Percentiles rank a stretch among this genome's conserved stretches.
These are phyloP conservation scores for Thyatira batis DNA, from an alignment of 2,888 invertebrate species.

Conservation along the genomic window DNA sequence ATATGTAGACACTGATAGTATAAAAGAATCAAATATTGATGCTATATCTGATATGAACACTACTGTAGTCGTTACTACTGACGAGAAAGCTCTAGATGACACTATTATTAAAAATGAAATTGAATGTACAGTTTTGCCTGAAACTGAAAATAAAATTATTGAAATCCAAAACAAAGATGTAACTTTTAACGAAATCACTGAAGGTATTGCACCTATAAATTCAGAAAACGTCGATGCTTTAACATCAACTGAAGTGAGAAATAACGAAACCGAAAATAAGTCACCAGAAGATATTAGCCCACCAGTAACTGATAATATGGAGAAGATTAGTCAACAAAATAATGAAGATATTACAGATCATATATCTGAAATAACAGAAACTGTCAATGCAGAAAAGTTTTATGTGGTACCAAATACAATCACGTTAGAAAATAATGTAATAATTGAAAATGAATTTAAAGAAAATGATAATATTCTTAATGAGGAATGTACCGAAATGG, in stretches of 20 bases:
- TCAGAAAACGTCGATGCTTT: neutral
- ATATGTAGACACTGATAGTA: neutral
- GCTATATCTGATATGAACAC: neutral
- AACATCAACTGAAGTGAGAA: neutral
- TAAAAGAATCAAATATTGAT: neutral
- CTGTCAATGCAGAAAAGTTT: neutral
- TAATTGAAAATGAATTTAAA: neutral
- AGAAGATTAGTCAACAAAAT: neutral
- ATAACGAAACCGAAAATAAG: neutral
- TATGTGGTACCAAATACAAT: neutral
- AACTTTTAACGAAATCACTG: slow-evolving; percentile 1
- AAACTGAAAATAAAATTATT: neutral
- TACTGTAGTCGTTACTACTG: neutral
- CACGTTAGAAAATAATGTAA: neutral
- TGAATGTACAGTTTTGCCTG: neutral
- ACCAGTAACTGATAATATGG: neutral
- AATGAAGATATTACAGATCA: neutral
- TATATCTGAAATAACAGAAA: neutral
- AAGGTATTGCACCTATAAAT: neutral
- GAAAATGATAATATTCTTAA: neutral
- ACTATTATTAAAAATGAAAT: neutral
- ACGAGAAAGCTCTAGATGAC: neutral
- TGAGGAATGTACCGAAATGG: neutral
- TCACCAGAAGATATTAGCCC: neutral
- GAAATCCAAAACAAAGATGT: neutral